These are phyloP conservation scores for Girardinichthys multiradiatus DNA, from an alignment of 2,113 vertebrate genomes.

Conservation along the genomic window DNA sequence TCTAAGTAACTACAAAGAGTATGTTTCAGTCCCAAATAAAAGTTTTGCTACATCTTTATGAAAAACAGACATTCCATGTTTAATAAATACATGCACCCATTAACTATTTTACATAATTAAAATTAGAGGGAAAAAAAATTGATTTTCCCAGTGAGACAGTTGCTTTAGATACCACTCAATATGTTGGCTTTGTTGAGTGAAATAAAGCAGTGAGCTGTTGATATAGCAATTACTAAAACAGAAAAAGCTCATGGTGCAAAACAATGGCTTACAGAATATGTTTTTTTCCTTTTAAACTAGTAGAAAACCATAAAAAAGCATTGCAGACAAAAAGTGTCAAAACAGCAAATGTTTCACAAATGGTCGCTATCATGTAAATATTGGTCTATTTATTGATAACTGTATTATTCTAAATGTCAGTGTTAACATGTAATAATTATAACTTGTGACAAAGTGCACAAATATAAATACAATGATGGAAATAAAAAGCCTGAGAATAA, in stretches of 20 bases:
- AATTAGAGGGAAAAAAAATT: constrained; percentile 38
- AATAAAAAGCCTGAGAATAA: constrained; percentile 55
- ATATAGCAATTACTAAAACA: constrained; percentile 35
- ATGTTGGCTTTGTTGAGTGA: constrained; percentile 34
- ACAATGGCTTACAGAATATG: constrained; percentile 21
- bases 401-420: constrained; percentile 50
- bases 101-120: constrained; percentile 52
- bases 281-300: constrained; percentile 24
- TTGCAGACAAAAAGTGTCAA: constrained; percentile 22
- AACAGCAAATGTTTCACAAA: constrained; percentile 31
- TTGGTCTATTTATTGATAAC: constrained; percentile 59
- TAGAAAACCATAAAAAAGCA: constrained; percentile 50
- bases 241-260: constrained; percentile 55
- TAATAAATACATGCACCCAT: constrained; percentile 81
- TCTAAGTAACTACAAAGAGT: constrained; percentile 27
- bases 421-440: constrained; percentile 45
- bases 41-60: constrained; percentile 46
- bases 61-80: constrained; percentile 64
- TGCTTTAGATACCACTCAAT: constrained; percentile 39
- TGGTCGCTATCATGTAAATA: constrained; percentile 47
- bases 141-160: constrained; percentile 19
- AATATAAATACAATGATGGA: constrained; percentile 43
- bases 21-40: constrained; percentile 48
- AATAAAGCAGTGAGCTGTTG: constrained; percentile 52
- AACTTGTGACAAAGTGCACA: constrained; percentile 69